Base-by-base conservation (phyloP, 2,888 invertebrate species). In the Cosmopolites sordidus region DNA sequence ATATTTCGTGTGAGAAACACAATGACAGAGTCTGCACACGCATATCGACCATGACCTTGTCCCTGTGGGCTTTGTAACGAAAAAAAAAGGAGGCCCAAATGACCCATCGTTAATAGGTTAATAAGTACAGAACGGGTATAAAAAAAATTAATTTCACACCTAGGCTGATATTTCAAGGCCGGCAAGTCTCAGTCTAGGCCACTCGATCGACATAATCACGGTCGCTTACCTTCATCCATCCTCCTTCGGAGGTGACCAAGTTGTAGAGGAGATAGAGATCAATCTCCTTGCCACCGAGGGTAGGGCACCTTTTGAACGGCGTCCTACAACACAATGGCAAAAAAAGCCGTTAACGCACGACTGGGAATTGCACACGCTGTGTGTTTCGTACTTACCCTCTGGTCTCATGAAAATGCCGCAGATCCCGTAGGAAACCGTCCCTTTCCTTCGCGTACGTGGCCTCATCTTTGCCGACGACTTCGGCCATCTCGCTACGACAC, bases 191-290 rank as follows among this genome's bases (percentile, higher is more conserved):
- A 5, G 27, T 27, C 27, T 27, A 27, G 27, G 27, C 27, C 27
- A 27, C 9, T 27, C 6, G 27, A n/a, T n/a, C n/a, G 3, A 22
- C 22, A 8, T 5, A 8, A 22, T 22, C 8, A 22, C 12, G 16
- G 15, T 16, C 9, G 61, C 65, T 77, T 75, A 96, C 97, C 87
- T 93, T 97, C 64, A 92, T 84, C 82, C 96, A 89, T 65, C 98
- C 98, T 65, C 97, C 97, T 67, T 90, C 82, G 60, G 87, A 86
- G 65, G 91, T 93, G 46, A 98, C 97, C 70, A 92, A 82, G 66
- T 85, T 86, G 76, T 97, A 98, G 63, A 98, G 83, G 58, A 87
- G 82, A 76, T 89, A 93, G 62, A 98, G 81, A 78, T 98, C 96
- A 69, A 98, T 84, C 74, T 91, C 89, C 68, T 86, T 83, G 52